These are phyloP conservation scores for Danio albolineatus DNA, from an alignment of 2,797 vertebrate species.

Conservation along the genomic window DNA sequence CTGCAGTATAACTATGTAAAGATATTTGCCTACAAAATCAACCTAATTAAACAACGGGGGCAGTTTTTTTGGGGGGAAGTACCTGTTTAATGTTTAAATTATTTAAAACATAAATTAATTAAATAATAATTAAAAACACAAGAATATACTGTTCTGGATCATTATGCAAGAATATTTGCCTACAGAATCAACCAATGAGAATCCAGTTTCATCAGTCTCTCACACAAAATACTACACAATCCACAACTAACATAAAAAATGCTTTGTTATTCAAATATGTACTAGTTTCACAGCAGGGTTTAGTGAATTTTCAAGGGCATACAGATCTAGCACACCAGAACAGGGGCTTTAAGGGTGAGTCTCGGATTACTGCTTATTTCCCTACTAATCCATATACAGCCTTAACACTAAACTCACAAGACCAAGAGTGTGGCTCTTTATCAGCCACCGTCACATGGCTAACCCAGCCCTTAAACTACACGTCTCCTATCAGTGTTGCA, in stretches of 20 bases:
- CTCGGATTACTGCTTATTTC: constrained; percentile 17
- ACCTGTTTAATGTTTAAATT: too few species aligned
- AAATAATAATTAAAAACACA: too few species aligned
- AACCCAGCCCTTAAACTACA: constrained; percentile 22
- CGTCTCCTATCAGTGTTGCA: neutral
- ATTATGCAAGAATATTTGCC: neutral
- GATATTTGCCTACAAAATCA: too few species aligned
- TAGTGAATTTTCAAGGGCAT: constrained; percentile 7
- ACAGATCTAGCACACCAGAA: constrained; percentile 9
- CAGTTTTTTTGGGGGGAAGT: too few species aligned
- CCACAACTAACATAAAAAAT: neutral
- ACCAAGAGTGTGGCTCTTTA: constrained; percentile 17
- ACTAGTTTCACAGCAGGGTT: neutral
- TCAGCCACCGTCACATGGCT: constrained; percentile 26
- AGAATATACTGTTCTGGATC: too few species aligned
- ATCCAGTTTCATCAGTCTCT: neutral
- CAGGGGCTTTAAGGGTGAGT: constrained; percentile 17
- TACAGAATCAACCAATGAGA: neutral
- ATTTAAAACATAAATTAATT: too few species aligned
- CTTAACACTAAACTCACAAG: constrained; percentile 29
- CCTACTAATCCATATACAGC: constrained; percentile 32
- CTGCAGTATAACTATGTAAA: too few species aligned
- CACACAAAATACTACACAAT: neutral
- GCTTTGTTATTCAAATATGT: neutral
- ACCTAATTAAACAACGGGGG: too few species aligned